These are phyloP conservation scores for Drosophila kanapiae DNA, from an alignment of 1,140 invertebrate species.

Conservation along the genomic window DNA sequence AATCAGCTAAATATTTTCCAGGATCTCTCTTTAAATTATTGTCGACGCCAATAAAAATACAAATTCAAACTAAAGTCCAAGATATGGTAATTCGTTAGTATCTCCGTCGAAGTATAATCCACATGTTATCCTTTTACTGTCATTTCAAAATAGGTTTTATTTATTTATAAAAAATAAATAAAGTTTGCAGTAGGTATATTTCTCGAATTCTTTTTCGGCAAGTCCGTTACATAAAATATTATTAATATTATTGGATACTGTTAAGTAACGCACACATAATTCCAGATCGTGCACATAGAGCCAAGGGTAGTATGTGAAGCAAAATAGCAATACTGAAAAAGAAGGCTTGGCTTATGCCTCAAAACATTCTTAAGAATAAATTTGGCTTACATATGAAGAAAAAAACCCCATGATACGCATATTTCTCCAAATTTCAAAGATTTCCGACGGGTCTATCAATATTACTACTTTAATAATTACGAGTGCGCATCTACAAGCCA, in stretches of 20 bases:
- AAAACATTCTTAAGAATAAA: background rate
- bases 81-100: too few species aligned
- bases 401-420: background rate
- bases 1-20: background rate
- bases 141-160: too few species aligned
- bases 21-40: background rate
- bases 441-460: background rate
- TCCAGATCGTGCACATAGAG: background rate
- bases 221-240: too few species aligned
- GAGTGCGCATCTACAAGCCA: background rate
- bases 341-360: background rate
- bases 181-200: too few species aligned
- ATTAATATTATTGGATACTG: too few species aligned
- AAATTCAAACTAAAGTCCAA: too few species aligned
- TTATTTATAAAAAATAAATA: too few species aligned
- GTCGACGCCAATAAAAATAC: too few species aligned
- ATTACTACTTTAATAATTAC: background rate
- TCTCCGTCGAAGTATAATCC: too few species aligned
- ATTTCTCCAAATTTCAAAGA: background rate
- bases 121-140: too few species aligned
- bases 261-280: background rate
- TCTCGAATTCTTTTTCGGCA: too few species aligned
- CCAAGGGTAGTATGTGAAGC: conserved; percentile 11
- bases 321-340: conserved; percentile 12
- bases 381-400: conserved; percentile 5